Evolutionary conservation across 2,888 invertebrate species (phyloP), one percentile per base, ranked within the genome.

Genomic region (Xanthorhoe designata): DNA sequence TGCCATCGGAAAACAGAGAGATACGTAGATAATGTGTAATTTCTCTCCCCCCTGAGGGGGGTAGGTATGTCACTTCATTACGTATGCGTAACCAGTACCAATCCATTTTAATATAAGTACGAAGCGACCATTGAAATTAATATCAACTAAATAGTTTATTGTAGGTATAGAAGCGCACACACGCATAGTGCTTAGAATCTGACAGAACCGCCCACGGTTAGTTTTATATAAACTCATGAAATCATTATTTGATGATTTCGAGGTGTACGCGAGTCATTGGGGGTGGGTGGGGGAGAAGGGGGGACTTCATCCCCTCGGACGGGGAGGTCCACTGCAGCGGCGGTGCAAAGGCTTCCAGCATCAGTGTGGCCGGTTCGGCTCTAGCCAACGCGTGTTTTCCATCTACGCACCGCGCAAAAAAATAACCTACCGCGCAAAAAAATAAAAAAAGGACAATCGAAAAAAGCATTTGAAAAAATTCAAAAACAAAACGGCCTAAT

Each of bases 161-260:
- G 86, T n/a, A n/a, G n/a, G n/a, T 86, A 90, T 86, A 45, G 77
- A 76, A 61, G 68, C 76, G 76, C 74, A 75, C 60, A 17, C 56
- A 66, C 64, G 60, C 62, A 17, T 32, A 57, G 51, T 58, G 75
- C 65, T 80, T 79, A 79, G 78, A 81, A 77, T 70, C 68, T 72
- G 61, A 65, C 71, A 76, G 77, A 76, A 59, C 62, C 35, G 38
- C 66, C 56, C 67, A 53, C 54, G 62, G 68, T 51, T 67, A 59
- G 75, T 86, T 91, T 92, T 92, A 92, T 92, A 85, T 91, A 89
- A 90, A 89, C 88, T 88, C 85, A 85, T 85, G 86, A 91, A 92
- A 93, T 92, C 90, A 93, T 93, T 93, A 92, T 91, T 92, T 91
- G 93, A 93, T 92, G 93, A 93, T 92, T 91, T 83, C 85, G 88